Base-by-base conservation (phyloP, 2,888 invertebrate genomes). In the Pteria penguin region DNA sequence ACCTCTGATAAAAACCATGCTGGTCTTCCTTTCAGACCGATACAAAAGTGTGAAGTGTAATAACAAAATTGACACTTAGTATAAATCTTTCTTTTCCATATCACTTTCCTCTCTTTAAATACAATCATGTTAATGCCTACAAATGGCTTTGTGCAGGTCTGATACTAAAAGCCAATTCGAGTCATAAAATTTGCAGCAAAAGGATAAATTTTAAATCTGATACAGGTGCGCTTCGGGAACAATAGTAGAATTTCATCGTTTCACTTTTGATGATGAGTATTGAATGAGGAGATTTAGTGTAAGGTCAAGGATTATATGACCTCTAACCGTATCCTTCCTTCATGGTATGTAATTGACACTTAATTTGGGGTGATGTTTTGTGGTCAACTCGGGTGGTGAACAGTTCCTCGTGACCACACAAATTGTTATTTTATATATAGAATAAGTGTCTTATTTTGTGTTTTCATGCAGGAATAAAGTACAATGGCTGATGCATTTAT, bases 271-370 rank as follows among this genome's bases (percentile, higher is more conserved):
- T 26, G 27, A 24, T 4, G 22, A 11, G 4, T 11, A 27, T 18
- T 60, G 26, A 60, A 60, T 24, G 60, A 22, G 26, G 27, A 57
- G 60, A 26, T 22, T 60, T 60, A 24, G 27, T 24, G 18, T 60
- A 26, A 26, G 60, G 60, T 60, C 60, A 60, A 18, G 27, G 60
- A 60, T 60, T 60, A 26, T 22, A 60, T 60, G 60, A 60, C 60
- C 60, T 60, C 18, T 14, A 18, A 45, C 18, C 18, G 8, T 18
- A 18, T 8, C 8, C 45, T 18, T 45, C 18, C 18, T 14, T 45
- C 45, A 14, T 8, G 18, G 11, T 18, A 18, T 0, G 18, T 45
- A 45, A 45, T 45, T 45, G 45, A 8, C 45, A 45, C 45, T 45
- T 45, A 45, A 18, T 45, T 45, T 18, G 11, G 8, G 45, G 45